These are phyloP conservation scores for Heliconius himera DNA, from an alignment of 1,140 invertebrate species.

Conservation along the genomic window DNA sequence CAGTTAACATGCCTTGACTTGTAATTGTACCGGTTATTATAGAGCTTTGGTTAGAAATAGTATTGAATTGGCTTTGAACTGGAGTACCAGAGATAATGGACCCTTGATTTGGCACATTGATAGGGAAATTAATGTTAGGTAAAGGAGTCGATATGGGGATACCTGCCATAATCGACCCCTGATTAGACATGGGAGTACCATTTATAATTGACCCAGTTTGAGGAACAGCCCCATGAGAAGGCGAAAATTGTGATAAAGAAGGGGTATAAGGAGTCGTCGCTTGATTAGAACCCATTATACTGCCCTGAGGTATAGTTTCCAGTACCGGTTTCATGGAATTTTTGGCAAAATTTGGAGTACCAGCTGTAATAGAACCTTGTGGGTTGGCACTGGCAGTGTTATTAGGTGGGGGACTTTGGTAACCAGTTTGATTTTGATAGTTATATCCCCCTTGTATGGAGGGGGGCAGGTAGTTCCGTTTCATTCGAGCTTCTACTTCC, in stretches of 20 bases:
- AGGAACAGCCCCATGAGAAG: slow-evolving; percentile 42
- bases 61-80: slow-evolving; percentile 18
- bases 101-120: slow-evolving; percentile 8
- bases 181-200: slow-evolving; percentile 36
- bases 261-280: slow-evolving; percentile 52
- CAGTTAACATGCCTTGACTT: slow-evolving; percentile 22
- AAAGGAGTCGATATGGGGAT: neutral
- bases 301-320: slow-evolving; percentile 69
- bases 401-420: slow-evolving; percentile 47
- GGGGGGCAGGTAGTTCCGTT: slow-evolving; percentile 88
- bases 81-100: slow-evolving; percentile 29
- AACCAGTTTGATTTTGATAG: slow-evolving; percentile 42
- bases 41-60: slow-evolving; percentile 34
- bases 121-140: neutral
- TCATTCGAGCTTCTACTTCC: slow-evolving; percentile 93
- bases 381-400: slow-evolving; percentile 41
- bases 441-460: slow-evolving; percentile 80
- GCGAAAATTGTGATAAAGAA: slow-evolving; percentile 49
- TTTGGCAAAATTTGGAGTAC: slow-evolving; percentile 60
- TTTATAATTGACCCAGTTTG: slow-evolving; percentile 38
- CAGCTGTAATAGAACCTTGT: slow-evolving; percentile 58
- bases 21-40: slow-evolving; percentile 30
- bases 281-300: slow-evolving; percentile 59
- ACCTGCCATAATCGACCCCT: slow-evolving; percentile 26
- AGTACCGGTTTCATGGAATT: slow-evolving; percentile 61